Base-by-base conservation (phyloP, 2,113 vertebrate species). In the Todiramphus chloris region DNA sequence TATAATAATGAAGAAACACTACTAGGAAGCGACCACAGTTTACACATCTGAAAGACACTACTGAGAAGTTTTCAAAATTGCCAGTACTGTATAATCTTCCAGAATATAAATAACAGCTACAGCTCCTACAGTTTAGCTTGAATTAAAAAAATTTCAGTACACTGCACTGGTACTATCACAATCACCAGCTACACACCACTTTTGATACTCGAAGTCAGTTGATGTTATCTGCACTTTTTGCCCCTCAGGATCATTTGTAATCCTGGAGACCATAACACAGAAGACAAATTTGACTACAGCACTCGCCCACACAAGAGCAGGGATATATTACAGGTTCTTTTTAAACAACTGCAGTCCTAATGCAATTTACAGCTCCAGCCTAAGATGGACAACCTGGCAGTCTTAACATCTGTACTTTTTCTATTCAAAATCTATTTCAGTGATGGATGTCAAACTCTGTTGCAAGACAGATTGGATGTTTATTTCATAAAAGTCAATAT, bases 401-500 rank as follows among this genome's bases (percentile, higher is more conserved):
- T n/a, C 63, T 72, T 41, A 33, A 48, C 21, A 63, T 67, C 74
- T 69, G 76, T 12, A 56, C 44, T 51, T 78, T 25, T 60, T 31
- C 84, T 50, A 19, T 48, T 83, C 66, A 51, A 84, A 92, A 90
- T 62, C 94, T 91, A 66, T 93, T 85, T 74, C 88, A 66, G 43
- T 1, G 3, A 89, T 20, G 60, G 77, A 59, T 3, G 4, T 89
- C 14, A 7, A 93, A 73, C 50, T 3, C 1, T 70, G n/a, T 19
- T 41, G 48, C 79, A 55, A 86, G 83, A 91, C 76, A 83, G 88
- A 96, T 4, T 68, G 87, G 73, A 82, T 95, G 79, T 94, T 97
- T 96, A 94, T 93, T 95, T 96, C 90, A 85, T 83, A 95, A 69
- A 94, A 94, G 93, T 76, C 91, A 93, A 92, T 82, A 90, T 16